Percentiles rank a stretch among this genome's conserved stretches.
phyloP scores from a whole-genome alignment of 2,113 vertebrate species.

The Columbina picui region DNA sequence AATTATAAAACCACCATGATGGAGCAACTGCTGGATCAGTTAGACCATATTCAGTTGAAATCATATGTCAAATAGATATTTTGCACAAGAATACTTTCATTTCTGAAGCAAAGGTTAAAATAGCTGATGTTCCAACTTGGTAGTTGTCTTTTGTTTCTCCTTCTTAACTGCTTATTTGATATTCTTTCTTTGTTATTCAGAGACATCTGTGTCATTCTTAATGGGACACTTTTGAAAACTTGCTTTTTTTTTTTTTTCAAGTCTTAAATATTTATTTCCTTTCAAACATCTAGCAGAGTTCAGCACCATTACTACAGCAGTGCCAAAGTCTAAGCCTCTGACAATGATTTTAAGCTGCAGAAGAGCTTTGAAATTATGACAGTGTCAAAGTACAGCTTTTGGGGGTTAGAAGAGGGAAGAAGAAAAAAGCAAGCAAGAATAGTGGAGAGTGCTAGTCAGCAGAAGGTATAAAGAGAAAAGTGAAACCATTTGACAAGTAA shows the following conservation, averaged over 20 bases:
- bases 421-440: background rate
- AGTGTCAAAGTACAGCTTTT: background rate
- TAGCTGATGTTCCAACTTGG: background rate
- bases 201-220: background rate
- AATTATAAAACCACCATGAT: background rate
- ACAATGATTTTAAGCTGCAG: background rate
- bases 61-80: background rate
- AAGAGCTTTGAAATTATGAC: slow-evolving; percentile 22
- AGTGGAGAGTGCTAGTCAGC: background rate
- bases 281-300: slow-evolving; percentile 1
- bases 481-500: slow-evolving; percentile 18
- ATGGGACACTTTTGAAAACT: background rate
- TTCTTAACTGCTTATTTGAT: background rate
- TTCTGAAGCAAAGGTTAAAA: background rate
- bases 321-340: background rate
- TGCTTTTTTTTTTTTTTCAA: background rate
- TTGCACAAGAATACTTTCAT: background rate
- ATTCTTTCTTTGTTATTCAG: background rate
- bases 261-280: background rate
- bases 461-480: slow-evolving; percentile 11
- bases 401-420: background rate
- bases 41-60: background rate
- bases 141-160: background rate
- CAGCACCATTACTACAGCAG: background rate
- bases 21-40: background rate